Conservation (phyloP, 2,113 vertebrate genomes). For the Crotophaga sulcirostris region DNA sequence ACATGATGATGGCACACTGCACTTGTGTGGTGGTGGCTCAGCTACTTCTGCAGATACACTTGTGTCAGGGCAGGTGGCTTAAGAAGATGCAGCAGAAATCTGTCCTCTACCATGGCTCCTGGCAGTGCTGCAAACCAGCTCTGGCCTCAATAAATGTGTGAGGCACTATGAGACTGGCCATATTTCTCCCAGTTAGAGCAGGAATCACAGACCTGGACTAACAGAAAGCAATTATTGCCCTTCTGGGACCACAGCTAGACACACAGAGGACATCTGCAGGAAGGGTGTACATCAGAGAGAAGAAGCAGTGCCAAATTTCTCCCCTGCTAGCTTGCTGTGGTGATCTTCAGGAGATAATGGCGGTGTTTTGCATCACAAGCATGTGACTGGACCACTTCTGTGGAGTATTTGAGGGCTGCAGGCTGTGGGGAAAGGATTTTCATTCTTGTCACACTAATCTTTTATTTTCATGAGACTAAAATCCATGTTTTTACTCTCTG, state of each 20-base stretch:
- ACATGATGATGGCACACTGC: neutral
- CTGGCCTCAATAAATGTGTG: neutral
- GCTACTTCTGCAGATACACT: neutral
- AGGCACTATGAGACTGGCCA: neutral
- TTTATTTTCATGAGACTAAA: neutral
- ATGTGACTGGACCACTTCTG: neutral
- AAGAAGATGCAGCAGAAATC: neutral
- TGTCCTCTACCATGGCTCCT: neutral
- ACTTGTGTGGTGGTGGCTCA: neutral
- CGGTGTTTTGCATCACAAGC: rapidly evolving
- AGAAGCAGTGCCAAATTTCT: rapidly evolving
- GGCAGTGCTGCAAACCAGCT: neutral
- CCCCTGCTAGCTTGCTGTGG: neutral
- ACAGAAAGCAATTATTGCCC: neutral
- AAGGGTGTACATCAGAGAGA: neutral
- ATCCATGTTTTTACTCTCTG: neutral
- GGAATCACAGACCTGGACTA: neutral
- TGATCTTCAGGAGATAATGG: neutral
- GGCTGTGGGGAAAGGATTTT: neutral
- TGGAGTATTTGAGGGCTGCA: neutral
- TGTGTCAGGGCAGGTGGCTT: neutral
- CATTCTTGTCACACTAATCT: neutral
- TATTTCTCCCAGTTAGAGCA: neutral
- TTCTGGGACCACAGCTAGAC: neutral
- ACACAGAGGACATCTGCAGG: neutral